phyloP scores from a whole-genome alignment of 2,888 invertebrate genomes.

The Leuctra nigra region DNA sequence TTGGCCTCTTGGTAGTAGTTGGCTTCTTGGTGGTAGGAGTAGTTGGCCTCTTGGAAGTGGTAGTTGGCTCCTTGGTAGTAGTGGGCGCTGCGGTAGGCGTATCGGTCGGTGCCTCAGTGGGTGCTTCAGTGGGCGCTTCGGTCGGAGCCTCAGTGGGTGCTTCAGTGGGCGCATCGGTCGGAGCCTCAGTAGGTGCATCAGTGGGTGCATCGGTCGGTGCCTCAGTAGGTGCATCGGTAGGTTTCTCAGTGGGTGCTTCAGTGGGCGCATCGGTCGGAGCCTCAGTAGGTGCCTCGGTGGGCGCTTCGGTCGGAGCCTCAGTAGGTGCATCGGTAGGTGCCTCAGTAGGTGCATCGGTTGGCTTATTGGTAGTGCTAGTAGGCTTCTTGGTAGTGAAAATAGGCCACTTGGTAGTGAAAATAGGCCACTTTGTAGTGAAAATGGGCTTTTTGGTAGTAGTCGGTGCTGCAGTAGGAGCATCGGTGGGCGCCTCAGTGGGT shows the following conservation, averaged over 20 bases:
- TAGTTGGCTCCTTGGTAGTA: too few species aligned
- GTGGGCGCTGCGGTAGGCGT: background rate
- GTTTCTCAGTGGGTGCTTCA: background rate
- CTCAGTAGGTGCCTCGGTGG: conserved; percentile 4
- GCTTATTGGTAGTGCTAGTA: too few species aligned
- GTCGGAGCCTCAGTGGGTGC: background rate
- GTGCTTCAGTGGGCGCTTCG: background rate
- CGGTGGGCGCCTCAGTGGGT: background rate
- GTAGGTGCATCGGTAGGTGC: background rate
- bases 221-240: background rate
- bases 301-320: background rate
- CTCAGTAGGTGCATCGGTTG: background rate
- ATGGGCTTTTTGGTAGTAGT: too few species aligned
- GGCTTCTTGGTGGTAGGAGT: background rate
- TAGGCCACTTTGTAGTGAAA: too few species aligned
- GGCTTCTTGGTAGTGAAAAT: too few species aligned
- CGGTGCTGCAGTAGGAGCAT: background rate
- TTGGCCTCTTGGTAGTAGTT: background rate
- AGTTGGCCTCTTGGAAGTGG: background rate
- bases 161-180: background rate
- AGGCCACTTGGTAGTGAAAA: too few species aligned
- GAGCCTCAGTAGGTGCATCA: background rate
- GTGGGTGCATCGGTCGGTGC: conserved; percentile 1
- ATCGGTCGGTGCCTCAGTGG: background rate
- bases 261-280: background rate